Conservation (phyloP, 2,888 invertebrate species). For the Cryptus armator region DNA sequence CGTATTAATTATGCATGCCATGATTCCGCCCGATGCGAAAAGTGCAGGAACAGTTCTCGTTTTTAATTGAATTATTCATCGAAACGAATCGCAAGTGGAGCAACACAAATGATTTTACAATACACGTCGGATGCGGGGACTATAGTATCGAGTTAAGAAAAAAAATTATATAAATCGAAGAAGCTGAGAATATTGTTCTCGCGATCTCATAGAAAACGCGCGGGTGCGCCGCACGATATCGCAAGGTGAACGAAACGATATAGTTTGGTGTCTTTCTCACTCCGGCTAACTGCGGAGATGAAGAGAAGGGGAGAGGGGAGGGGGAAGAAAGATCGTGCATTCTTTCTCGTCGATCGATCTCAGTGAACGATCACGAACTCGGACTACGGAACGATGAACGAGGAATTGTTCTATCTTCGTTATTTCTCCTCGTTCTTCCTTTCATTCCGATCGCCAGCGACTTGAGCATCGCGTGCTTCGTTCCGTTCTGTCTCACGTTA, state of each 20-base stretch:
- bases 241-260: conserved; percentile 61
- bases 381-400: conserved; percentile 64
- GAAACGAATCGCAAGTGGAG: conserved; percentile 61
- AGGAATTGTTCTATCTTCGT: conserved; percentile 50
- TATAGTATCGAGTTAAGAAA: conserved; percentile 3
- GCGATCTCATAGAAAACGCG: conserved; percentile 59
- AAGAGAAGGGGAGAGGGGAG: not conserved
- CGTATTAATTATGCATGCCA: conserved; percentile 67
- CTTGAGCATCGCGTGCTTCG: conserved; percentile 54
- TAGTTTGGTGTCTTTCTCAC: conserved; percentile 53
- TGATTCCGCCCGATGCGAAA: conserved; percentile 58
- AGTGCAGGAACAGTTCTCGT: conserved; percentile 21
- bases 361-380: conserved; percentile 66
- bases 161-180: conserved; percentile 33
- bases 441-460: conserved; percentile 39
- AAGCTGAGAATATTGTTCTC: conserved; percentile 60
- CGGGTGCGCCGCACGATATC: conserved; percentile 63
- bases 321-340: conserved; percentile 62
- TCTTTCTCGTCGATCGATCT: conserved; percentile 69
- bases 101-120: conserved; percentile 33
- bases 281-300: conserved; percentile 29
- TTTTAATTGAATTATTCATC: conserved; percentile 68
- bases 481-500: conserved; percentile 39
- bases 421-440: conserved; percentile 28
- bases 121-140: not conserved